Evolutionary conservation across 2,113 vertebrate genomes (phyloP), one percentile per base, ranked within the genome.

Genomic region (Brachirus orientalis): DNA sequence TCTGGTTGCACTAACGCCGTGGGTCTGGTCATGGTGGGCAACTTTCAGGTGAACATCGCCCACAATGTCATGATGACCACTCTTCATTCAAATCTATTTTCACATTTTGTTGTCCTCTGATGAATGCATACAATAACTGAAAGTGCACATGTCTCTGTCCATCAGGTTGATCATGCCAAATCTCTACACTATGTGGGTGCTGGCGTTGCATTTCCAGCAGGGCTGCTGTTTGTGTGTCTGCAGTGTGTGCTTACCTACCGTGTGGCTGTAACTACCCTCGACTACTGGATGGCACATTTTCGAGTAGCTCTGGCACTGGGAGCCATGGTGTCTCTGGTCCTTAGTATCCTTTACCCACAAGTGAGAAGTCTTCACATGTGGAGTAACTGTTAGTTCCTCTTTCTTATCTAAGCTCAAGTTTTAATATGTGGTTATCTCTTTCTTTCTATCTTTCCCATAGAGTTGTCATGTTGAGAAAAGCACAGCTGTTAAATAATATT

Each of bases 141-240:
- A 4, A 0, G 43, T 37, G 45, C 35, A 65, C 43, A 1, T 14
- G 7, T 20, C 8, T 68, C 17, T 62, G 28, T 64, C n/a, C 12
- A 33, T 3, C 86, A 97, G 96, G 96, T 97, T 54, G 96, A 97
- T 88, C 92, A 96, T 1, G 95, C 95, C 28, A 96, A 94, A 81
- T 95, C 95, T 37, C 91, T 97, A 18, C 96, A 97, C 91, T 97
- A 97, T 6, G 88, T 97, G 1, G 96, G 96, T 2, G 93, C 96
- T 0, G 94, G 95, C 0, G 94, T 96, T 58, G 94, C 96, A 11
- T 96, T 97, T 75, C 94, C 94, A 0, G 95, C 95, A 0, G 96
- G 95, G 8, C 90, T 96, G 86, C 92, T 96, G 22, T 97, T 96
- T 3, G 93, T 96, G 77, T 96, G 94, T 79, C 91, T 97, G 66